Evolutionary conservation across 2,113 vertebrate species (phyloP), one percentile per base, ranked within the genome.

Genomic region (Pangasianodon hypophthalmus): DNA sequence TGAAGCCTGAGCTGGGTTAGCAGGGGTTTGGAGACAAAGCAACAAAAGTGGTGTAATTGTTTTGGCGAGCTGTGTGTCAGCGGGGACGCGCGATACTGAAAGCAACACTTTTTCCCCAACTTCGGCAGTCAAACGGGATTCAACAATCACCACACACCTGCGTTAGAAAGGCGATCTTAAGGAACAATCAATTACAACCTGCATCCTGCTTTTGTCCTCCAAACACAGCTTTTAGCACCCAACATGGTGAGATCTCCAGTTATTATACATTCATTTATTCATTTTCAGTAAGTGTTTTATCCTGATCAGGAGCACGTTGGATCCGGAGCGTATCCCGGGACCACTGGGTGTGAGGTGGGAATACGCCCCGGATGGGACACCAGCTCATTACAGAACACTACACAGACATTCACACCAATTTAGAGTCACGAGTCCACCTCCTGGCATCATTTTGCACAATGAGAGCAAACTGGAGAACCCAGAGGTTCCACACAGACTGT

Each of bases 141-240:
- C 91, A 92, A 90, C 95, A 95, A 95, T 93, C 91, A 94, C 92
- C 92, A 84, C 82, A 92, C 93, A 92, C 93, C 88, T 92, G 95
- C 93, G 67, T 88, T 91, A 88, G 94, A 94, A 94, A 73, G 91
- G 92, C 93, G 95, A 95, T 96, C 93, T 96, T 95, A 94, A 94
- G 94, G 94, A 96, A 95, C 95, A 96, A 95, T 96, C 95, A 96
- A 94, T 96, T 96, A 95, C 94, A 93, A 94, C 94, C 93, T 94
- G 95, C 94, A 93, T 94, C 91, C 50, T 94, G 90, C 87, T 94
- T 94, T 93, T 94, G 93, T 94, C 93, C 94, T 90, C 92, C 93
- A 93, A 91, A 54, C 91, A 95, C 94, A 93, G 93, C 93, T 94
- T 91, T 93, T 94, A 93, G 93, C 92, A 93, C 91, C 86, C 93